Percentiles rank a stretch among this genome's conserved stretches.
Evolutionary conservation across 2,888 invertebrate species (phyloP).

Genomic region (Dorcus parallelipipedus): DNA sequence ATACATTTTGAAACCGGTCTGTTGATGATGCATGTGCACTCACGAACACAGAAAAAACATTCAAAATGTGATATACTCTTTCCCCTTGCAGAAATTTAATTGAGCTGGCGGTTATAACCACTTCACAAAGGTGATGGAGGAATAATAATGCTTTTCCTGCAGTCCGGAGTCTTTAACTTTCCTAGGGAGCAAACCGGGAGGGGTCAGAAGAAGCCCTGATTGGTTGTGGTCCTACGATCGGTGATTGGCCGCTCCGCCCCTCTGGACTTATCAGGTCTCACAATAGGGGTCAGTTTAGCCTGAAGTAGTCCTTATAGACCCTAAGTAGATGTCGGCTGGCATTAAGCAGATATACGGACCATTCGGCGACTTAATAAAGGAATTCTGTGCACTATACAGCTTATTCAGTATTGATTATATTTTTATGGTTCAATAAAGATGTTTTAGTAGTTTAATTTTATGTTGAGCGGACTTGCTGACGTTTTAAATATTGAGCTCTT

Average conservation of each 20-base stretch:
- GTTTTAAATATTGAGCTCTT: too few species aligned
- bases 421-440: slow-evolving; percentile 44
- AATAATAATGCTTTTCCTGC: not conserved
- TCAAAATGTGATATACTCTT: not conserved
- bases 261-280: slow-evolving; percentile 23
- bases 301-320: slow-evolving; percentile 41
- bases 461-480: slow-evolving; percentile 7
- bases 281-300: slow-evolving; percentile 33
- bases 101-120: not conserved
- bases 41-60: not conserved
- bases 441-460: slow-evolving; percentile 38
- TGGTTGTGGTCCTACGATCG: slow-evolving; percentile 41
- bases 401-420: slow-evolving; percentile 45
- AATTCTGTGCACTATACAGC: slow-evolving; percentile 24
- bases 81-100: not conserved
- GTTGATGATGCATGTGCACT: slow-evolving; percentile 15
- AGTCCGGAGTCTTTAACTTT: slow-evolving; percentile 17
- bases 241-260: slow-evolving; percentile 41
- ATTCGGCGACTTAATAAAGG: slow-evolving; percentile 39
- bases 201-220: slow-evolving; percentile 32
- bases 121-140: not conserved
- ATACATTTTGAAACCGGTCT: slow-evolving; percentile 24
- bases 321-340: slow-evolving; percentile 46
- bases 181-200: slow-evolving; percentile 21
- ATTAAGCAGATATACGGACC: slow-evolving; percentile 43